These are phyloP conservation scores for Drosophila obscura DNA, from an alignment of 1,140 invertebrate species.

Conservation along the genomic window DNA sequence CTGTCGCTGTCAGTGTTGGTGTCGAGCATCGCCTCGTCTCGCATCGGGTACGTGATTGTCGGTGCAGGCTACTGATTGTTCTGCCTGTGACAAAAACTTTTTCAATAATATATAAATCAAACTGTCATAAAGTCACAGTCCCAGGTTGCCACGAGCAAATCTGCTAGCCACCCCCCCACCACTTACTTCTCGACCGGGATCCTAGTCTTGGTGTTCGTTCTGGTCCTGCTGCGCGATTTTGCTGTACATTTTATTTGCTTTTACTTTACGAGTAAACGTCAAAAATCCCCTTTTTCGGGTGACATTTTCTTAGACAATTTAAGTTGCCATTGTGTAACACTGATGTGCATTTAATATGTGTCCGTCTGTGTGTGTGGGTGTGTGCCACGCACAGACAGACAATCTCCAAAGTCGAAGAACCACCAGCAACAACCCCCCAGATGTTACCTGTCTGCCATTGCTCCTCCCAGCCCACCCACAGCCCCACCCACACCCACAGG, in stretches of 20 bases:
- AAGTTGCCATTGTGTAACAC: conserved; percentile 60
- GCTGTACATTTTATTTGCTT: conserved; percentile 41
- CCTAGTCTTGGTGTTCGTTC: not conserved
- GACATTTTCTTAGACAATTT: conserved; percentile 70
- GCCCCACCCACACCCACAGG: no score
- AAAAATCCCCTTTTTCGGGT: conserved; percentile 33
- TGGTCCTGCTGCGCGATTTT: conserved; percentile 1
- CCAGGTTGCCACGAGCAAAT: conserved; percentile 44
- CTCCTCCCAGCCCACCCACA: conserved; percentile 23
- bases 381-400: conserved; percentile 32
- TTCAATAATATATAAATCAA: conserved; percentile 83
- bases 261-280: conserved; percentile 25
- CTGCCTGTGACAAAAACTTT: conserved; percentile 69
- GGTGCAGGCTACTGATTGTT: conserved; percentile 61
- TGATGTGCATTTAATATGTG: conserved; percentile 77
- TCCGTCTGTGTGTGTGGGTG: conserved; percentile 19
- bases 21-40: not conserved
- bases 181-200: not conserved
- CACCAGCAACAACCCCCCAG: conserved; percentile 49
- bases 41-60: conserved; percentile 60
- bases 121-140: conserved; percentile 78
- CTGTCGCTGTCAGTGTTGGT: conserved; percentile 19
- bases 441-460: conserved; percentile 70
- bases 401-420: conserved; percentile 9
- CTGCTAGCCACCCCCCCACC: no score